Conservation (phyloP, 2,797 vertebrate genomes). For the Triplophysa bombifrons region DNA sequence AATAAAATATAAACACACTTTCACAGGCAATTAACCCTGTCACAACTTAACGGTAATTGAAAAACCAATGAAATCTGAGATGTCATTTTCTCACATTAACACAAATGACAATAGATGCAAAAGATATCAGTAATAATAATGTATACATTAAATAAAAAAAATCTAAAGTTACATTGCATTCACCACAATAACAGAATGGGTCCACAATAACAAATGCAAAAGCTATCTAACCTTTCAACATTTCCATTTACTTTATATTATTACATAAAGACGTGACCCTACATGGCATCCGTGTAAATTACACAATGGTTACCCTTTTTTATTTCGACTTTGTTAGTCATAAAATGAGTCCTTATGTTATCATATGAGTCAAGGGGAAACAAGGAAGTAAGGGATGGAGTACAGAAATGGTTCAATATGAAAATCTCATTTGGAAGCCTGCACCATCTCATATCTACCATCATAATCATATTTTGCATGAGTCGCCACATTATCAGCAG, state of each 20-base stretch:
- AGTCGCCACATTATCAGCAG: conserved; percentile 16
- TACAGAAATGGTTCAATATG: conserved; percentile 17
- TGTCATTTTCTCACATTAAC: conserved; percentile 32
- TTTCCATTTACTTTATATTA: conserved; percentile 9
- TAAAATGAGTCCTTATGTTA: neutral
- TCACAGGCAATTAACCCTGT: conserved; percentile 36
- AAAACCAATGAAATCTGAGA: conserved; percentile 1
- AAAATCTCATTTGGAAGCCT: conserved; percentile 2
- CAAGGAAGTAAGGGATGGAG: neutral
- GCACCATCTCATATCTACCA: neutral
- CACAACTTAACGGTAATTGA: conserved; percentile 13
- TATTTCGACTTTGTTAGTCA: conserved; percentile 4
- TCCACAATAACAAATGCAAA: neutral
- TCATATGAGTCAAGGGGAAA: neutral
- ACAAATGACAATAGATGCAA: conserved; percentile 12
- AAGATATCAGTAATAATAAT: neutral
- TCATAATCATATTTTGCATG: conserved; percentile 9
- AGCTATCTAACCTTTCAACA: neutral
- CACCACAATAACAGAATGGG: neutral
- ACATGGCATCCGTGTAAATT: neutral
- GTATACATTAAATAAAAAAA: too few relatives aligned
- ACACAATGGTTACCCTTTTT: neutral
- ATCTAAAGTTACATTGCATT: neutral
- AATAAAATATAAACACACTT: conserved; percentile 41
- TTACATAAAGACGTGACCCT: neutral